Evolutionary conservation across 1,140 invertebrate genomes (phyloP).

Genomic region (Monomorium pharaonis): DNA sequence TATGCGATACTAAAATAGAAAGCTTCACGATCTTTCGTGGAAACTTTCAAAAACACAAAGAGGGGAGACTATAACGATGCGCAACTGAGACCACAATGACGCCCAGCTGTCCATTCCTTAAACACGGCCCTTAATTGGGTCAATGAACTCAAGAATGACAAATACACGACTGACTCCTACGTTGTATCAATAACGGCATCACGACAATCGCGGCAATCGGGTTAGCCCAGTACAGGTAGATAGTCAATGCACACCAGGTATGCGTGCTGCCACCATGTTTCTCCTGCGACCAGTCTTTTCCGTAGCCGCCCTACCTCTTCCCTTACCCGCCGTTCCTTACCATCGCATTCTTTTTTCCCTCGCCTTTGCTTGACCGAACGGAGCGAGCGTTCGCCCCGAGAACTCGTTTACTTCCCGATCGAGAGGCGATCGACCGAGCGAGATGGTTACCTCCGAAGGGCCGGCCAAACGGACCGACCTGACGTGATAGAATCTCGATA

Average conservation of each 20-base stretch:
- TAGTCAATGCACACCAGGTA: constrained; percentile 70
- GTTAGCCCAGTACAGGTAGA: constrained; percentile 63
- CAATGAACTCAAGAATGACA: constrained; percentile 37
- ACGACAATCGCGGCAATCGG: constrained; percentile 47
- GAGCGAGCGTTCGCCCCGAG: constrained; percentile 33
- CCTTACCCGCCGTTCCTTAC: neutral
- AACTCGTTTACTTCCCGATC: constrained; percentile 69
- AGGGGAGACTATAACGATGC: neutral
- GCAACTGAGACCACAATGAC: neutral
- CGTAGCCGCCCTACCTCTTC: constrained; percentile 30
- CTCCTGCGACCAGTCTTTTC: constrained; percentile 24
- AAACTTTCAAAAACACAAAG: neutral
- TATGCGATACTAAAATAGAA: neutral
- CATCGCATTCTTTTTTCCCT: neutral
- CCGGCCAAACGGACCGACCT: constrained; percentile 60
- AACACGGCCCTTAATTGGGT: neutral
- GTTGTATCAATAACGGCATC: constrained; percentile 27
- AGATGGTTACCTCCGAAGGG: constrained; percentile 53
- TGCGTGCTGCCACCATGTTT: constrained; percentile 65
- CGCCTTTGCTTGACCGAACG: constrained; percentile 41
- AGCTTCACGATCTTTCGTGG: neutral
- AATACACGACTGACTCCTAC: constrained; percentile 19
- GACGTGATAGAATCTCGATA: constrained; percentile 63
- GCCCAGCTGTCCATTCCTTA: neutral
- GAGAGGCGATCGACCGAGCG: constrained; percentile 58